A percentile compares a stretch with the other conserved stretches of the same genome.
Conservation (phyloP, 2,797 vertebrate species). For the Takifugu rubripes region DNA sequence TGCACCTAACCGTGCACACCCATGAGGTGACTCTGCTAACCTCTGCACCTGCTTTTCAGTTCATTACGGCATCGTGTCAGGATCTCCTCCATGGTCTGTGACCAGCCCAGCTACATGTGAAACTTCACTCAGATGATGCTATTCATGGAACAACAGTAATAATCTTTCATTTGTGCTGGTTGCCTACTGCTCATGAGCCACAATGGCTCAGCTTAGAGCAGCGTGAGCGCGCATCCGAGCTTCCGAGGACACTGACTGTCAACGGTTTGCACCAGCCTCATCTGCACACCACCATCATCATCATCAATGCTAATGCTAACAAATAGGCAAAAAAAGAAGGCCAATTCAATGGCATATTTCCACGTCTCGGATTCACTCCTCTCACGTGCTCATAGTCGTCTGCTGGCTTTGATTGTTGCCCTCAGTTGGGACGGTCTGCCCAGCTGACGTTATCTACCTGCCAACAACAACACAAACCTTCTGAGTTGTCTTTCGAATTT, state of each 20-base stretch:
- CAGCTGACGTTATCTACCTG: neutral
- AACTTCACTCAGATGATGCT: neutral
- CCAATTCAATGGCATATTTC: neutral
- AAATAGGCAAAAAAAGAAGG: neutral
- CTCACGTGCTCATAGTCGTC: neutral
- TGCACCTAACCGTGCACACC: too few species aligned
- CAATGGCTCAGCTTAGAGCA: slow-evolving; percentile 20
- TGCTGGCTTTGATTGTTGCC: neutral
- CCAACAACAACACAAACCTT: neutral
- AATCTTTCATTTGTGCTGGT: slow-evolving; percentile 30
- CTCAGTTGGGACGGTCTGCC: neutral
- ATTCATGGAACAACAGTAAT: slow-evolving; percentile 9
- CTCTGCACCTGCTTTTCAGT: neutral
- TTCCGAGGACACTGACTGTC: slow-evolving; percentile 8
- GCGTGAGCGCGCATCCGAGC: slow-evolving; percentile 19
- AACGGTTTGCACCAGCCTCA: neutral
- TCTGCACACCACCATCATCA: neutral
- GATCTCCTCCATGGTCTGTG: slow-evolving; percentile 1
- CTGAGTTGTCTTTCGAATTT: neutral
- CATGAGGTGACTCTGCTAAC: neutral
- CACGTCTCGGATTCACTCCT: neutral
- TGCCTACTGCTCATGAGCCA: slow-evolving; percentile 51
- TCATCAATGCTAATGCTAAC: neutral
- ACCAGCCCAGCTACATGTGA: slow-evolving; percentile 27
- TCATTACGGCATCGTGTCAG: neutral